Evolutionary conservation across 2,113 vertebrate genomes (phyloP).

Genomic region (Morone chrysops): DNA sequence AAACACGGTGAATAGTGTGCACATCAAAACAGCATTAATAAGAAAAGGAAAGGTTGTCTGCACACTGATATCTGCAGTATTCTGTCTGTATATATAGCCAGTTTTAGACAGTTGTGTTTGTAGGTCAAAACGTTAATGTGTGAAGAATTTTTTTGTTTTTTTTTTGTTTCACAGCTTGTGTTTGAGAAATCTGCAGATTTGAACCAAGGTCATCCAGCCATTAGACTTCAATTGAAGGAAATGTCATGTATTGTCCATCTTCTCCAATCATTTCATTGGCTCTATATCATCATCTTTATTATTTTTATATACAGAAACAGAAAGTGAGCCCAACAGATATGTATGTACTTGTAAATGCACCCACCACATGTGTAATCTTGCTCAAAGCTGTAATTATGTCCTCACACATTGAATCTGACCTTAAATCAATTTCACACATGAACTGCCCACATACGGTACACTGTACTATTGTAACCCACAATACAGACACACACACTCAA

Average conservation of each 20-base stretch:
- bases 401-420: conserved; percentile 39
- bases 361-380: neutral
- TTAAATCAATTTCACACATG: conserved; percentile 52
- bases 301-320: neutral
- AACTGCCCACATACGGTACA: conserved; percentile 17
- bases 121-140: neutral
- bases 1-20: neutral
- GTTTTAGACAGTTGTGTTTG: neutral
- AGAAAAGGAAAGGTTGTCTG: neutral
- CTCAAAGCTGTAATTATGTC: conserved; percentile 40
- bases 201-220: neutral
- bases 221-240: neutral
- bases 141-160: too few relatives aligned
- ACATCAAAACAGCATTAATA: neutral
- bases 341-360: conserved; percentile 11
- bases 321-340: conserved; percentile 20
- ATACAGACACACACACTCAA: conserved; percentile 6
- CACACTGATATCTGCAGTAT: neutral
- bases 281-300: conserved; percentile 2
- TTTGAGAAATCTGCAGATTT: neutral
- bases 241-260: neutral
- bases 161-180: neutral
- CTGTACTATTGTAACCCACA: conserved; percentile 24
- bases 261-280: neutral
- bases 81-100: neutral